Evolutionary conservation across 2,888 invertebrate species (phyloP).

Genomic region (Oithona nana): DNA sequence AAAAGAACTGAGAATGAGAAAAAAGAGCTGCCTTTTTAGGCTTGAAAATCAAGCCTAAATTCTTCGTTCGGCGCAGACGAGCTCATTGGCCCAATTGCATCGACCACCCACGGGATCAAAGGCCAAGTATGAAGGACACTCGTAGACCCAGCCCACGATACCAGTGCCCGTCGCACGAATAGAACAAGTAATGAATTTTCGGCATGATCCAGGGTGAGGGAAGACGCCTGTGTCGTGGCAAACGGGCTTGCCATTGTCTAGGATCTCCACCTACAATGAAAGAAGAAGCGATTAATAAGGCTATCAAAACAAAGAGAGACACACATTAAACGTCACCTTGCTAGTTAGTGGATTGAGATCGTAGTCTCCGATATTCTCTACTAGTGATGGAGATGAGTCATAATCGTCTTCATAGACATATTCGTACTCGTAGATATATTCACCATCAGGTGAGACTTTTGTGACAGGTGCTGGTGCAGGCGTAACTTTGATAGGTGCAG

Average conservation of each 20-base stretch:
- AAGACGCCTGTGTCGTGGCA: constrained; percentile 78
- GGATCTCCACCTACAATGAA: constrained; percentile 33
- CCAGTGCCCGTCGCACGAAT: constrained; percentile 45
- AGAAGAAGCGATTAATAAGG: too few relatives aligned
- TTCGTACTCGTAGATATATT: constrained; percentile 50
- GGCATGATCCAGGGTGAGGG: constrained; percentile 72
- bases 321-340: too few relatives aligned
- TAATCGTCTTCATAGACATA: constrained; percentile 31
- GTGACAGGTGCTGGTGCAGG: not conserved
- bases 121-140: constrained; percentile 62
- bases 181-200: constrained; percentile 77
- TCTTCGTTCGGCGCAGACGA: constrained; percentile 20
- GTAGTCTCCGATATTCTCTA: constrained; percentile 11
- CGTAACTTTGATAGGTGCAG: constrained; percentile 10
- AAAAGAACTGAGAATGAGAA: not conserved
- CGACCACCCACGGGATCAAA: constrained; percentile 78
- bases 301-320: too few relatives aligned
- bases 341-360: constrained; percentile 20
- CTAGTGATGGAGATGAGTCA: constrained; percentile 30
- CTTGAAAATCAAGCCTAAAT: not conserved
- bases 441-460: not conserved
- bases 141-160: constrained; percentile 66
- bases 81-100: constrained; percentile 50
- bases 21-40: not conserved
- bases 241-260: constrained; percentile 51